Base-by-base conservation (phyloP, 2,888 invertebrate genomes). In the Melinaea menophilus region DNA sequence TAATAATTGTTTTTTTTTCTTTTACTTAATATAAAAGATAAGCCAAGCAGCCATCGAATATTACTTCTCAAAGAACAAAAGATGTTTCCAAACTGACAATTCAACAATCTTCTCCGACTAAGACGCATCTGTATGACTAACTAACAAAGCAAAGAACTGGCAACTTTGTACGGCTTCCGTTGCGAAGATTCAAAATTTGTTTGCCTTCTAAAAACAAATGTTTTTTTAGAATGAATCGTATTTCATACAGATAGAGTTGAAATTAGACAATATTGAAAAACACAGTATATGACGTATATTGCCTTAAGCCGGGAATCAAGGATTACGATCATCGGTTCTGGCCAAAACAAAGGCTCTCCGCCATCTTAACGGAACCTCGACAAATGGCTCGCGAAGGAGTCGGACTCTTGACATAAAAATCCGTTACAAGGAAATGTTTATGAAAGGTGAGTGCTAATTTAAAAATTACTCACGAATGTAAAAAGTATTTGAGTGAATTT, bases 221-320 rank as follows among this genome's bases (percentile, higher is more conserved):
- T 31, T n/a, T 34, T 33, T 58, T 5, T 22, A 58, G 35, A 35
- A 35, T 59, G n/a, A 57, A 46, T 54, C 22, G 31, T 69, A 61
- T 58, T 13, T 0, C 12, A 9, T 9, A 0, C 13, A 2, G 33
- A 56, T 65, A 66, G 33, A 45, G 55, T 47, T 64, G 35, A 45
- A 59, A 61, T 41, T 58, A 22, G 13, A 4, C 55, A 46, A 65
- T 59, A 67, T 66, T 70, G 67, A 70, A 68, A 71, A 73, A 11
- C 41, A 41, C 22, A 22, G 22, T 22, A 22, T 22, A 22, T 22
- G 7, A 9, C 41, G 70, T 71, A 75, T 73, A 77, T 75, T 69
- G 80, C 80, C 76, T 56, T 72, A 71, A 79, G 80, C 78, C 76
- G 75, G 65, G 76, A 81, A 80, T 80, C 79, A 81, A 77, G 78